Evolutionary conservation across 1,140 invertebrate genomes (phyloP), one percentile per base, ranked within the genome.

Genomic region (Ips typographus): DNA sequence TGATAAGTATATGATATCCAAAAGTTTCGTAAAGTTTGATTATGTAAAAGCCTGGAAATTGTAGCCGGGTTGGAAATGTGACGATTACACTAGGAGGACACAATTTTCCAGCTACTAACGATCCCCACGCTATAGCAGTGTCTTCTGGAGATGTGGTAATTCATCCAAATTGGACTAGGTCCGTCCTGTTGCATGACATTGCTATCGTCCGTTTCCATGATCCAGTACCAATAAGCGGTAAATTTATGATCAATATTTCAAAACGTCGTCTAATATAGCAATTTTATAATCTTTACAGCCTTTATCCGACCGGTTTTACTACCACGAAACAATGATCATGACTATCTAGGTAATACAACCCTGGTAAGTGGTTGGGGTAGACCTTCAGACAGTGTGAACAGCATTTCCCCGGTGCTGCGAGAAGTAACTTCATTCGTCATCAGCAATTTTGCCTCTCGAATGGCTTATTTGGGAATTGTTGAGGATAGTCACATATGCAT

Each of bases 341-440:
- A 56, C 41, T 72, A 69, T 41, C 41, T 67, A 7, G 44, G 44
- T 3, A 59, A 72, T 40, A 70, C 58, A 5, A 59, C 84, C 58
- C 77, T 76, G 58, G 81, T 82, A 22, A 83, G 82, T 38, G 84
- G 84, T 39, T 85, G 84, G 84, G 84, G 84, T 22, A 78, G 79
- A 38, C 75, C 75, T 66, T 77, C 81, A 4, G 83, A 84, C 55
- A 74, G 44, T 73, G 74, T 65, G 2, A 69, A 59, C 8, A 71
- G 67, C 37, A 77, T 81, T 57, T 76, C 76, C 49, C 72, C 74
- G 6, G 77, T 79, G 59, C 69, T 82, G 36, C 73, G 78, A 8
- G 68, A 72, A 39, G 77, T 80, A 0, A 38, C 60, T 4, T 65
- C 70, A 5, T 57, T 65, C 1, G 73, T 81, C 2, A 77, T 81